Base-by-base conservation (phyloP, 2,888 invertebrate species). In the Hanleya hanleyi region DNA sequence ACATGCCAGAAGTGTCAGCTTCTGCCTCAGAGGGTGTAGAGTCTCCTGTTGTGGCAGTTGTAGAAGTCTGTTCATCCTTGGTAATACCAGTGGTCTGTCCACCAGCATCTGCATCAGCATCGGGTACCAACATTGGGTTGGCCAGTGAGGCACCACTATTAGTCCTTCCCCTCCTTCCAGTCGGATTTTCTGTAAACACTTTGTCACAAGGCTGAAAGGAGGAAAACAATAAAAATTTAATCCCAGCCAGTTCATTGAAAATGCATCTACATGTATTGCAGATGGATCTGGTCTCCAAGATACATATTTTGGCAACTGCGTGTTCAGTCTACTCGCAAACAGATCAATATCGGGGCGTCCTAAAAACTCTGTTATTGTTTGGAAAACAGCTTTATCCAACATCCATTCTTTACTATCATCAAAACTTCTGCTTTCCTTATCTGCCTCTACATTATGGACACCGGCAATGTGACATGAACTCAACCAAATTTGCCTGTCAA, bases 241-340 rank as follows among this genome's bases (percentile, higher is more conserved):
- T 4, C n/a, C 26, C 26, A 1, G 2, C 64, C 4, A 64, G 26
- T 3, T 4, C 9, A 64, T 4, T 5, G 35, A 64, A 64, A 64
- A 33, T n/a, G 64, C 64, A 64, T 64, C 64, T n/a, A 64, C 26
- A 64, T 35, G 37, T 4, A 1, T 33, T 18, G 36, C 36, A 3
- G 18, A 18, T 1, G 64, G 64, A 2, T 64, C 64, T n/a, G 64
- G 64, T 9, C 32, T 4, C 57, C 57, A 57, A 7, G 1, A 29
- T 2, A 57, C 57, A 26, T 57, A 57, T 4, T 22, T 57, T 4
- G 22, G 22, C 29, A 57, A 26, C 9, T 57, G 57, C 29, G 57
- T 57, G 35, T 77, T 77, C 22, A 62, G 18, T 50, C 70, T 51
- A 32, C 72, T 71, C 22, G 75, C 73, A 71, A 74, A 77, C n/a